A percentile compares a stretch with the other conserved stretches of the same genome.
These are phyloP conservation scores for Catharus ustulatus DNA, from an alignment of 2,797 vertebrate genomes.

Conservation along the genomic window DNA sequence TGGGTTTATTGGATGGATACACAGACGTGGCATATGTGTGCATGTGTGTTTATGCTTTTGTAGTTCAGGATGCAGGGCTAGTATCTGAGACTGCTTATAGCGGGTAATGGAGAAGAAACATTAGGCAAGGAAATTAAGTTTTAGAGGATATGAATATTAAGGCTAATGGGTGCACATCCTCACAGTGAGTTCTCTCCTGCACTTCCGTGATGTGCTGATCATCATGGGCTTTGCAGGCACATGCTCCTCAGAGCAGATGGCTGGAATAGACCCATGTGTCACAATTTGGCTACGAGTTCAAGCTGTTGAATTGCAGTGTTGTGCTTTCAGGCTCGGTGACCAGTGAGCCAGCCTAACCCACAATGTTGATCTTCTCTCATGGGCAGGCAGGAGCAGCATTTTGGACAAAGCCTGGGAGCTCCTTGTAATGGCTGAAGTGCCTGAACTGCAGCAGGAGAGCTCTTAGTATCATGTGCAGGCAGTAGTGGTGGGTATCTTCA, in stretches of 20 bases:
- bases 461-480: background rate
- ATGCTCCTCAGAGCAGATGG: background rate
- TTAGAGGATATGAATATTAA: background rate
- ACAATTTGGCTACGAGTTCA: background rate
- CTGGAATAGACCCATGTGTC: background rate
- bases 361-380: background rate
- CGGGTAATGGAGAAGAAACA: background rate
- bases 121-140: background rate
- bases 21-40: rapidly evolving
- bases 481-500: background rate
- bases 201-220: background rate
- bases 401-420: background rate
- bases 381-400: background rate
- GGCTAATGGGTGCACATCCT: background rate
- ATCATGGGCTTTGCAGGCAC: background rate
- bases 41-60: background rate
- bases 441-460: background rate
- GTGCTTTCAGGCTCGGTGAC: background rate
- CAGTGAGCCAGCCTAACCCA: background rate
- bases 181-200: background rate
- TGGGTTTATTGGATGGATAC: background rate
- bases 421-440: background rate
- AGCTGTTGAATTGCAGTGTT: background rate
- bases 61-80: background rate
- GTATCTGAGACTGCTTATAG: background rate